These are phyloP conservation scores for Epinephelus fuscoguttatus DNA, from an alignment of 2,113 vertebrate genomes.

Conservation along the genomic window DNA sequence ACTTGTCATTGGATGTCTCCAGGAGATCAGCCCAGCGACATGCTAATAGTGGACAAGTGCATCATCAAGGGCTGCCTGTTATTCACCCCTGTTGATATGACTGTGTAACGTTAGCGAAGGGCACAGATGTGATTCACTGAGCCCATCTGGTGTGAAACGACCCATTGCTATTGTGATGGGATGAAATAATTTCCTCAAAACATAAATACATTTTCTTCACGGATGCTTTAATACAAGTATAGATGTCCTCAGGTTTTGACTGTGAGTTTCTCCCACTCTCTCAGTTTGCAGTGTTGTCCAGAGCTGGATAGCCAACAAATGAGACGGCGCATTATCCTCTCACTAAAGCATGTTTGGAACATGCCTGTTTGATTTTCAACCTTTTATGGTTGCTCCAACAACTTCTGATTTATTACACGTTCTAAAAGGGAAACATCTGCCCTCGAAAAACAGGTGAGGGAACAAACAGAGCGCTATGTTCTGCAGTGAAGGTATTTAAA, in stretches of 20 bases:
- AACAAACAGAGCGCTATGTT: slow-evolving; percentile 6
- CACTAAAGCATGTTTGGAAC: slow-evolving; percentile 28
- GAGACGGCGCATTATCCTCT: background rate
- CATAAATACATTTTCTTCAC: background rate
- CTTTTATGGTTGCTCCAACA: background rate
- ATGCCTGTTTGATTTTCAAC: slow-evolving; percentile 29
- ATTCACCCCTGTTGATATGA: slow-evolving; percentile 17
- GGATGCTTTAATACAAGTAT: background rate
- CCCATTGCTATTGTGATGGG: background rate
- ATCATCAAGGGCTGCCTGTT: slow-evolving; percentile 14
- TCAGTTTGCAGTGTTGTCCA: background rate
- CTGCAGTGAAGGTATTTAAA: slow-evolving; percentile 10
- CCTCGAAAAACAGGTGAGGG: slow-evolving; percentile 30
- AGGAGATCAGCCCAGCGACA: slow-evolving; percentile 6
- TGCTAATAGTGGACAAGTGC: slow-evolving; percentile 3
- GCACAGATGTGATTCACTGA: slow-evolving; percentile 19
- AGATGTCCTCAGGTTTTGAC: background rate
- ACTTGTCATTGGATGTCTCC: slow-evolving; percentile 17
- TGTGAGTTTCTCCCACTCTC: background rate
- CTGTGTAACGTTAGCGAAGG: slow-evolving; percentile 19
- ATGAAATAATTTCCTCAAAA: background rate
- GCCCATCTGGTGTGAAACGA: background rate
- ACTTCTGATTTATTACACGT: slow-evolving; percentile 27
- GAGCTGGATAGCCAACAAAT: background rate
- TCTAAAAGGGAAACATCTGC: slow-evolving; percentile 38